Conservation (phyloP, 2,888 invertebrate species). For the Brachyptera risi region DNA sequence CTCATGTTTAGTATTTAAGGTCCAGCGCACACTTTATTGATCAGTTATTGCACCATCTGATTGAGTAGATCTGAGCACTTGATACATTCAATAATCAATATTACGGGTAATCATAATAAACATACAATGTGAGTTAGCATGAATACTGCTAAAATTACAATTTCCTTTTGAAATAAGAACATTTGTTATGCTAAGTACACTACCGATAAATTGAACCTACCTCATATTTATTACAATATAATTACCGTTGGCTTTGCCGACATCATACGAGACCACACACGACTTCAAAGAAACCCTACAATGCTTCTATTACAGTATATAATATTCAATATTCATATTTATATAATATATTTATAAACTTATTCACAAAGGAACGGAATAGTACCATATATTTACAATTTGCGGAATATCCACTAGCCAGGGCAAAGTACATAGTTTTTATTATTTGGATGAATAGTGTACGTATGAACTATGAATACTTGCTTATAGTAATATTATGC, state of each 20-base stretch:
- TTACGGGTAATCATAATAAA: not conserved
- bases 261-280: constrained; percentile 1
- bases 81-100: not conserved
- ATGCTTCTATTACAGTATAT: not conserved
- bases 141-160: constrained; percentile 7
- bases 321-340: constrained; percentile 25
- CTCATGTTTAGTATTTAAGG: no score
- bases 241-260: constrained; percentile 1
- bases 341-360: constrained; percentile 33
- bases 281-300: constrained; percentile 6
- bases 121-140: not conserved
- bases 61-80: constrained; percentile 7
- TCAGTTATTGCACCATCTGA: constrained; percentile 26
- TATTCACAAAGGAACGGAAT: constrained; percentile 36
- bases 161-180: constrained; percentile 10
- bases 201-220: constrained; percentile 3
- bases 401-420: constrained; percentile 31
- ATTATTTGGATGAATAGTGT: constrained; percentile 13
- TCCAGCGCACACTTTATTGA: not conserved
- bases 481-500: constrained; percentile 12
- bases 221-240: not conserved
- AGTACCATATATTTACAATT: constrained; percentile 33
- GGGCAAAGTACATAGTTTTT: constrained; percentile 13
- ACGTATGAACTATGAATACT: constrained; percentile 10
- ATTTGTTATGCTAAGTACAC: constrained; percentile 11